Percentiles rank a stretch among this genome's conserved stretches.
Evolutionary conservation across 2,113 vertebrate species (phyloP).

Genomic region (Thamnophis sirtalis): DNA sequence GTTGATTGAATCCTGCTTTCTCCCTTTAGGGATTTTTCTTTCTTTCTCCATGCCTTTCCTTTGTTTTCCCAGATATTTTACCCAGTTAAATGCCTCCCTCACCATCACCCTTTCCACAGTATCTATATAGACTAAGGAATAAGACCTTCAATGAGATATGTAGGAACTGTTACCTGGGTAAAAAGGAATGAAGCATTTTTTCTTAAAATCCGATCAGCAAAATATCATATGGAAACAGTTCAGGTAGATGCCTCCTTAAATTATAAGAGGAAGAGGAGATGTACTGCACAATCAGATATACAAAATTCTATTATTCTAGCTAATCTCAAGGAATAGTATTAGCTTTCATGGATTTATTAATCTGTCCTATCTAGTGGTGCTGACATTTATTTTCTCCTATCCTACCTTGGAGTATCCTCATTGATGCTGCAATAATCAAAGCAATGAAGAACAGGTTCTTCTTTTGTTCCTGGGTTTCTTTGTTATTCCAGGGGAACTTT

Average conservation of each 20-base stretch:
- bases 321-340: not conserved
- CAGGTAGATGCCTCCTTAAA: not conserved
- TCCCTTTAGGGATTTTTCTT: not conserved
- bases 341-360: not conserved
- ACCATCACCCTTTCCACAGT: not conserved
- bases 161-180: not conserved
- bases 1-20: not conserved
- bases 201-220: not conserved
- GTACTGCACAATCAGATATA: not conserved
- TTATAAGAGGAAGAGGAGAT: not conserved
- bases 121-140: not conserved
- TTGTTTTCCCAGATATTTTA: not conserved
- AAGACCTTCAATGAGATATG: not conserved
- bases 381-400: not conserved
- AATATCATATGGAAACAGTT: not conserved
- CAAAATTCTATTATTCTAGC: not conserved
- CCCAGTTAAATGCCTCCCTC: not conserved
- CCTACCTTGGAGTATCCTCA: not conserved
- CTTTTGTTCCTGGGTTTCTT: not conserved
- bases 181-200: not conserved
- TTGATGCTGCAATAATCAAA: not conserved
- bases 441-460: not conserved
- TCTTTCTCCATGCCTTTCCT: not conserved
- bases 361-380: not conserved
- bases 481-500: not conserved